A percentile compares a stretch with the other conserved stretches of the same genome.
phyloP scores from a whole-genome alignment of 2,113 vertebrate species.

The Xiphophorus maculatus region DNA sequence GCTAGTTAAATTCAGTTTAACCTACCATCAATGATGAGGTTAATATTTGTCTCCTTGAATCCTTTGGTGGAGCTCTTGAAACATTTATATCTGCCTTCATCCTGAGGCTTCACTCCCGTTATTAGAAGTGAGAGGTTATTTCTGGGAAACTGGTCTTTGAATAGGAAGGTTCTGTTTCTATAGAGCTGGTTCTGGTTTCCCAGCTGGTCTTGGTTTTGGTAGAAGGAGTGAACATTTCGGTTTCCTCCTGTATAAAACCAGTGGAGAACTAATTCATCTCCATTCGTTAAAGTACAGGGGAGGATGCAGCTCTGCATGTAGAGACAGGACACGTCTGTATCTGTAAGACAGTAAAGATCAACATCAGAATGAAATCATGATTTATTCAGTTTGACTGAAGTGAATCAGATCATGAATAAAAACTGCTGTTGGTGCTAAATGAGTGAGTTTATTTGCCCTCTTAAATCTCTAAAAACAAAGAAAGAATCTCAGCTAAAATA shows the following conservation, averaged over 20 bases:
- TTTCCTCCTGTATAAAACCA: slow-evolving; percentile 56
- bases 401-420: no score
- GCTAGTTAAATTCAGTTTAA: no score
- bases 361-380: no score
- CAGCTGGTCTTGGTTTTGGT: slow-evolving; percentile 51
- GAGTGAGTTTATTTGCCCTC: no score
- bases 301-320: slow-evolving; percentile 66
- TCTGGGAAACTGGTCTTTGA: slow-evolving; percentile 39
- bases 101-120: slow-evolving; percentile 33
- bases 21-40: not conserved
- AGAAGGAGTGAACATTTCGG: slow-evolving; percentile 68
- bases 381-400: no score
- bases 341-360: slow-evolving; percentile 10
- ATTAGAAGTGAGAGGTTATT: slow-evolving; percentile 79
- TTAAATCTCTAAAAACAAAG: no score
- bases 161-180: slow-evolving; percentile 70
- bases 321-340: not conserved
- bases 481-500: no score
- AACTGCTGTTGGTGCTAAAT: no score
- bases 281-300: slow-evolving; percentile 65
- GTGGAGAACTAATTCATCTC: slow-evolving; percentile 65
- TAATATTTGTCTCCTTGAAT: slow-evolving; percentile 2
- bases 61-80: slow-evolving; percentile 49
- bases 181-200: slow-evolving; percentile 24
- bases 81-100: slow-evolving; percentile 72